Base-by-base conservation (phyloP, 2,888 invertebrate species). In the Teleiodes luculella region DNA sequence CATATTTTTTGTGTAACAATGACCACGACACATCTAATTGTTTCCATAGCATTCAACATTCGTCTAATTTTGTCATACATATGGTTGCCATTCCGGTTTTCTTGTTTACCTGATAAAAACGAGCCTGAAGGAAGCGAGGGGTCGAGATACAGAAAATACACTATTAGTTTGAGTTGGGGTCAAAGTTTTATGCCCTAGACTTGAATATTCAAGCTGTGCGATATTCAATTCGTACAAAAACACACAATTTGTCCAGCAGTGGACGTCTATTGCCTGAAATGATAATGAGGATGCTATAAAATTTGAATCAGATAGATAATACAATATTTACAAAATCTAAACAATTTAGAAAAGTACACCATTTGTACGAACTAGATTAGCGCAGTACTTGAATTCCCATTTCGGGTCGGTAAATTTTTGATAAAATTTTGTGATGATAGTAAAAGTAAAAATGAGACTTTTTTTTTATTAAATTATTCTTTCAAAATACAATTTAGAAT, bases 21-120 rank as follows among this genome's bases (percentile, higher is more conserved):
- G 70, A 80, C 78, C 76, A 86, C 82, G 81, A 79, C 83, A 86
- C 79, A 83, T 76, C 84, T 85, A 86, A 75, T 70, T 66, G 63
- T 70, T 69, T 70, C 65, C 66, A 64, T 80, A 76, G 80, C 84
- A 72, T 62, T 63, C 68, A 67, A 66, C 72, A 89, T 86, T 87
- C 84, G 80, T 76, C 88, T 88, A 88, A 81, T 86, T 84, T 86
- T 75, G 86, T 83, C 81, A 83, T 87, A 83, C 86, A 86, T 30
- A 41, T 36, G 41, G 67, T 84, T 86, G 83, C 80, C 88, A 89
- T 89, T 88, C 86, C 83, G 82, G 83, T 79, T 77, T 78, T 81
- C 76, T 73, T 92, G 92, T 93, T 94, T 94, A 94, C 94, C 94
- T 94, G 94, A 94, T 91, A 94, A 92, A 92, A 94, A 94, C 92